A percentile compares a stretch with the other conserved stretches of the same genome.
phyloP scores from a whole-genome alignment of 2,888 invertebrate species.

The Oligia latruncula region DNA sequence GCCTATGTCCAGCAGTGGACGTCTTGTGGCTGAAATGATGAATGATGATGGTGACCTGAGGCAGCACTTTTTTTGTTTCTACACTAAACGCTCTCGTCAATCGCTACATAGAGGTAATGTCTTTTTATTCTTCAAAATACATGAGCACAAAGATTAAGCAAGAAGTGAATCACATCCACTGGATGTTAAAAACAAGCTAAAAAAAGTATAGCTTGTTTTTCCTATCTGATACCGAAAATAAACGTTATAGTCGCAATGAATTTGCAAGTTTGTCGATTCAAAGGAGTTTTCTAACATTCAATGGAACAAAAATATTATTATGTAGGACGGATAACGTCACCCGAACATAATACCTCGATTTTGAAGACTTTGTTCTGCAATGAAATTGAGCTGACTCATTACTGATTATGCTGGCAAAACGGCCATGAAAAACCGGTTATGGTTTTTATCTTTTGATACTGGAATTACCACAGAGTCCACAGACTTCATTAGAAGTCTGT shows the following conservation, averaged over 20 bases:
- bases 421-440: neutral
- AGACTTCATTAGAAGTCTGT: too few species aligned
- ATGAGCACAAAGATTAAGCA: slow-evolving; percentile 2
- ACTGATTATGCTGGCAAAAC: neutral
- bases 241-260: slow-evolving; percentile 47
- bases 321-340: slow-evolving; percentile 14
- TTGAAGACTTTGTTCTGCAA: slow-evolving; percentile 1
- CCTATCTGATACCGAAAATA: slow-evolving; percentile 32
- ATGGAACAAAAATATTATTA: slow-evolving; percentile 39
- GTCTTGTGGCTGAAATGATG: too few species aligned
- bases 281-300: slow-evolving; percentile 23
- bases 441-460: too few species aligned
- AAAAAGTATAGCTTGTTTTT: slow-evolving; percentile 22
- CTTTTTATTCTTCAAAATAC: neutral
- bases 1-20: too few species aligned
- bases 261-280: slow-evolving; percentile 42
- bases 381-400: slow-evolving; percentile 17
- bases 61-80: neutral
- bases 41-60: neutral
- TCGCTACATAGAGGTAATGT: neutral
- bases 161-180: slow-evolving; percentile 17
- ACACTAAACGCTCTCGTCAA: neutral
- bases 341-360: slow-evolving; percentile 3
- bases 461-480: too few species aligned
- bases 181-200: too few species aligned